Evolutionary conservation across 2,113 vertebrate species (phyloP).

Genomic region (Plotosus lineatus): DNA sequence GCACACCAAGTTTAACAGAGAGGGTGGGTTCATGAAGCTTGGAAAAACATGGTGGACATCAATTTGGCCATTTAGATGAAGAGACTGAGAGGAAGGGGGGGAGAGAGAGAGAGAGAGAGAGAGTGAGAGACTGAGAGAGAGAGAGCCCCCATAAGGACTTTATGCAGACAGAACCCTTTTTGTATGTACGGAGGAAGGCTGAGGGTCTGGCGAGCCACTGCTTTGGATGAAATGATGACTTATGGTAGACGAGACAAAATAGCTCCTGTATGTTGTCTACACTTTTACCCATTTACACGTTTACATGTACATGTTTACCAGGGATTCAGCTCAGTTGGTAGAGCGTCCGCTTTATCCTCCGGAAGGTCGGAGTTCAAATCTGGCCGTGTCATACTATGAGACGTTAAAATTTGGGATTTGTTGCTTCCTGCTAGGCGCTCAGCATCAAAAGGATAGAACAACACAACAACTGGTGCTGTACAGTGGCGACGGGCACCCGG

Average conservation of each 20-base stretch:
- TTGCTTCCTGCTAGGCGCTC: too few species aligned
- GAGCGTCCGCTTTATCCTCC: too few species aligned
- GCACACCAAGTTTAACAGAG: too few species aligned
- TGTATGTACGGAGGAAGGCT: conserved; percentile 62
- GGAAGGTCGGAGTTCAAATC: too few species aligned
- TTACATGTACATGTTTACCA: too few species aligned
- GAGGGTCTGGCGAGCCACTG: conserved; percentile 35
- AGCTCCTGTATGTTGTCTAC: conserved; percentile 12
- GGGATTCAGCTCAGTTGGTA: too few species aligned
- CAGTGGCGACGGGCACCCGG: too few species aligned
- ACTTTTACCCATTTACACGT: too few species aligned
- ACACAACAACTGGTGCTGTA: too few species aligned
- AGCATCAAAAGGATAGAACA: too few species aligned
- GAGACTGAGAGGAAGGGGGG: background rate
- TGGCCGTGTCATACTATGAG: too few species aligned
- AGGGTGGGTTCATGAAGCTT: background rate
- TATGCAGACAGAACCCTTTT: conserved; percentile 69
- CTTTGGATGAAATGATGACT: conserved; percentile 44
- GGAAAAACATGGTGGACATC: conserved; percentile 52
- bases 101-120: background rate
- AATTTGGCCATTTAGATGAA: conserved; percentile 56
- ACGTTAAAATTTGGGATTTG: too few species aligned
- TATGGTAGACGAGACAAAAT: conserved; percentile 25
- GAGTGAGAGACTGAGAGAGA: conserved; percentile 10
- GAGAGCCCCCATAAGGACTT: conserved; percentile 49